Evolutionary conservation across 64 coral and sea anemone genomes (phyloP).

Genomic region (Stylophora pistillata): DNA sequence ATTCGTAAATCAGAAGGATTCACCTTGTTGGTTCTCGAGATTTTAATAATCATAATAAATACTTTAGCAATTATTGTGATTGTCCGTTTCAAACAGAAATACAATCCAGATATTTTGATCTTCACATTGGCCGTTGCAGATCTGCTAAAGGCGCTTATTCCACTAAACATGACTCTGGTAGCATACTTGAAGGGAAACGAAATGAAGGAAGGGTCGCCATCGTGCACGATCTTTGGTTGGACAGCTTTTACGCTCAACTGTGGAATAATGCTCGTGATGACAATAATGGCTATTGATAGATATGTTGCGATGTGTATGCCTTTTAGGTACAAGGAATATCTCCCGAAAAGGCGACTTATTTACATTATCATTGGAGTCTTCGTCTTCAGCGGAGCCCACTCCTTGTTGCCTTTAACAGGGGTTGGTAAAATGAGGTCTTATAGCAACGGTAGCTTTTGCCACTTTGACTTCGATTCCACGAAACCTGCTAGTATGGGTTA

Average conservation of each 20-base stretch:
- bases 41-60: conserved; percentile 56
- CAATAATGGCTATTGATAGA: conserved; percentile 67
- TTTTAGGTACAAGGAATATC: conserved; percentile 50
- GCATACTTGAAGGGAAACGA: conserved; percentile 49
- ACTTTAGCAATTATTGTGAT: conserved; percentile 51
- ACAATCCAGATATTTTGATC: conserved; percentile 71
- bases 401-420: conserved; percentile 22
- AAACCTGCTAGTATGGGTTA: conserved; percentile 19
- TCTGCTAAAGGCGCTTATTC: conserved; percentile 60
- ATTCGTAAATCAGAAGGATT: conserved; percentile 7
- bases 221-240: conserved; percentile 63
- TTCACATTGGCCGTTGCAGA: conserved; percentile 59
- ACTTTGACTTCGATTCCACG: conserved; percentile 68
- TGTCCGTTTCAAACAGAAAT: conserved; percentile 70
- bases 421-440: conserved; percentile 42
- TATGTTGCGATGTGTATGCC: conserved; percentile 80
- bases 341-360: conserved; percentile 40
- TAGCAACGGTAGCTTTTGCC: conserved; percentile 54
- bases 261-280: conserved; percentile 68
- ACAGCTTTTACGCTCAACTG: conserved; percentile 63
- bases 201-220: conserved; percentile 4
- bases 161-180: conserved; percentile 59
- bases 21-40: conserved; percentile 41
- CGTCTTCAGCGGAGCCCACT: conserved; percentile 43
- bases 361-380: conserved; percentile 35